Evolutionary conservation across 2,888 invertebrate species (phyloP).

Genomic region (Scrobipalpa costella): DNA sequence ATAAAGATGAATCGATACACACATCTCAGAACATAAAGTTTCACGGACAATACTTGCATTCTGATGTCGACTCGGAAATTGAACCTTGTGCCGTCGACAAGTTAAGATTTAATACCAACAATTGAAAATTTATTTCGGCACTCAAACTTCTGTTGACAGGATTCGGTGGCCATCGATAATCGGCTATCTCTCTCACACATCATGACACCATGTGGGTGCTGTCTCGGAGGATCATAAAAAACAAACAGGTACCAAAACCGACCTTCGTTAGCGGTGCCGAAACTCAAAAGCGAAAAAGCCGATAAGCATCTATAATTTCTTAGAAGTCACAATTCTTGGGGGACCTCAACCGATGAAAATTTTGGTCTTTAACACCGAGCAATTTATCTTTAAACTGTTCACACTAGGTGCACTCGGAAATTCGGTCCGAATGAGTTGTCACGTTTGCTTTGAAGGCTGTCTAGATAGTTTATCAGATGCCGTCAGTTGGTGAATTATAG

Average conservation of each 20-base stretch:
- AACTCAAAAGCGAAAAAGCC: slow-evolving; percentile 63
- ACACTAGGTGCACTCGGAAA: slow-evolving; percentile 62
- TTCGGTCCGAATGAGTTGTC: slow-evolving; percentile 67
- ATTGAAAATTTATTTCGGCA: slow-evolving; percentile 44
- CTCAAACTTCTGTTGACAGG: slow-evolving; percentile 62
- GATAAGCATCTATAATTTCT: slow-evolving; percentile 75
- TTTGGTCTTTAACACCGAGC: slow-evolving; percentile 58
- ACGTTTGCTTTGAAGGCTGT: slow-evolving; percentile 57
- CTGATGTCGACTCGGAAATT: slow-evolving; percentile 40
- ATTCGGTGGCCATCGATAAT: slow-evolving; percentile 74
- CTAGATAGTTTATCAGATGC: slow-evolving; percentile 59
- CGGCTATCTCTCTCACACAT: slow-evolving; percentile 61
- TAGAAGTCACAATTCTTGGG: slow-evolving; percentile 60
- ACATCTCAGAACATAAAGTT: slow-evolving; percentile 31
- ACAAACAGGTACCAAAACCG: slow-evolving; percentile 66
- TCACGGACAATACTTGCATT: slow-evolving; percentile 31
- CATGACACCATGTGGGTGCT: slow-evolving; percentile 56
- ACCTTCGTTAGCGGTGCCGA: slow-evolving; percentile 73
- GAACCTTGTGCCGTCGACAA: slow-evolving; percentile 36
- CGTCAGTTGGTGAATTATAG: slow-evolving; percentile 57
- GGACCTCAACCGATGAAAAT: slow-evolving; percentile 58
- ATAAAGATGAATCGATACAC: slow-evolving; percentile 41
- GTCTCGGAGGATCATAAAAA: slow-evolving; percentile 59
- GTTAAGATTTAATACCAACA: slow-evolving; percentile 31
- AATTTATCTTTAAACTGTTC: slow-evolving; percentile 71